These are phyloP conservation scores for Spilogale gracilis DNA, from an alignment of 2,113 vertebrate species.

Conservation along the genomic window DNA sequence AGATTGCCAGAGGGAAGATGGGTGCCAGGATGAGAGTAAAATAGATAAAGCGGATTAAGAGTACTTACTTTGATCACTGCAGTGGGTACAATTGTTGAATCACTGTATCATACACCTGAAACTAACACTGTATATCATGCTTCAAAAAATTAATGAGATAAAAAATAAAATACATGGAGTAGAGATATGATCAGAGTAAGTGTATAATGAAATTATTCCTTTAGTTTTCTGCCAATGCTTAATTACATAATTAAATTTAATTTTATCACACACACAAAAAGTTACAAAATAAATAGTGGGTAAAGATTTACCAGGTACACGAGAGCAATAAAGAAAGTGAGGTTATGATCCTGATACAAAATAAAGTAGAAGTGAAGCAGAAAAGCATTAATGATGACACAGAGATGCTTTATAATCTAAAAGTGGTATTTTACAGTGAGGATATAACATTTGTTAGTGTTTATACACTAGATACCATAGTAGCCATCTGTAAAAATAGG, in stretches of 20 bases:
- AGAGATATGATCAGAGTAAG: not conserved
- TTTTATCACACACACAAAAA: not conserved
- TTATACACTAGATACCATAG: not conserved
- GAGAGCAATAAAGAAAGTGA: not conserved
- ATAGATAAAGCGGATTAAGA: not conserved
- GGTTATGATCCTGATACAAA: not conserved
- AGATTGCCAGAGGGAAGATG: not conserved
- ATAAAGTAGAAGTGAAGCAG: not conserved
- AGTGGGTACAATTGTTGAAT: not conserved
- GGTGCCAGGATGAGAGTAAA: not conserved
- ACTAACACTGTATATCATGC: not conserved
- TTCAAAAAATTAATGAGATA: not conserved
- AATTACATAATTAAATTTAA: not conserved
- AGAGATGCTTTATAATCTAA: constrained; percentile 16
- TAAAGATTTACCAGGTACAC: constrained; percentile 1
- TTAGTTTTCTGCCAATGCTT: not conserved
- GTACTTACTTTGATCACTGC: not conserved
- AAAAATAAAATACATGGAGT: not conserved
- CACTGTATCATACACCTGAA: not conserved
- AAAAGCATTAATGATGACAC: not conserved
- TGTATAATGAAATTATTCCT: not conserved
- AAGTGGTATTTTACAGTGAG: not conserved
- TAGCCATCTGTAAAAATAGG: not conserved
- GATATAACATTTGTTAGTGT: not conserved
- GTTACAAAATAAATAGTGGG: not conserved